A percentile compares a stretch with the other conserved stretches of the same genome.
These are phyloP conservation scores for Oceanodroma tethys DNA, from an alignment of 2,113 vertebrate species.

Conservation along the genomic window DNA sequence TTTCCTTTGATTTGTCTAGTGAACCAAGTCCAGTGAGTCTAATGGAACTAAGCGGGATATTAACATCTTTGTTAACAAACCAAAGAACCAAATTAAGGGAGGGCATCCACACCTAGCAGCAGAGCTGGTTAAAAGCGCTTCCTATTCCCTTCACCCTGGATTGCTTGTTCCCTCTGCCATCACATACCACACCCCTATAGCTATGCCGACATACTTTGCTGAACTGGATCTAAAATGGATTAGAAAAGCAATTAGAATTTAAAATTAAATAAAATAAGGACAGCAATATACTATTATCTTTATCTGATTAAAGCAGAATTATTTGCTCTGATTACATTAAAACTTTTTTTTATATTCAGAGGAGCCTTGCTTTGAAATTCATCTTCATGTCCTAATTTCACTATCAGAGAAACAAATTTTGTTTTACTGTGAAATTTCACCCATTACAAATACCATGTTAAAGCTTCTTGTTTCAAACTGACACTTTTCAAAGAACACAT, in stretches of 20 bases:
- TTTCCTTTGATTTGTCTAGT: not conserved
- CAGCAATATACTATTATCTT: not conserved
- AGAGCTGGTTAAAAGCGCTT: not conserved
- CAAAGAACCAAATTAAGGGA: not conserved
- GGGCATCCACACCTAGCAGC: not conserved
- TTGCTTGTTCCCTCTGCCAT: not conserved
- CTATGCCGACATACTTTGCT: not conserved
- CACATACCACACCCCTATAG: not conserved
- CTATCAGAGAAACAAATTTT: not conserved
- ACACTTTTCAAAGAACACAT: not conserved
- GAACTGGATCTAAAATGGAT: not conserved
- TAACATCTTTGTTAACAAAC: not conserved
- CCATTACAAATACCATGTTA: not conserved
- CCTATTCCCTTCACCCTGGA: not conserved
- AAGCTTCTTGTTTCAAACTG: not conserved
- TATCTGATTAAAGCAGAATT: not conserved
- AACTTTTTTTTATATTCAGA: not conserved
- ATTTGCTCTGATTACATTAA: not conserved
- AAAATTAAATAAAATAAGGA: not conserved
- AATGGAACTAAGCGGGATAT: not conserved
- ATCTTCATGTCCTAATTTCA: not conserved
- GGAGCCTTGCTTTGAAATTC: not conserved
- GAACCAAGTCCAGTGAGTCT: not conserved
- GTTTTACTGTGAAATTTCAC: not conserved
- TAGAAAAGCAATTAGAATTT: not conserved